Evolutionary conservation across 2,113 vertebrate genomes (phyloP).

Genomic region (Porphyrio hochstetteri): DNA sequence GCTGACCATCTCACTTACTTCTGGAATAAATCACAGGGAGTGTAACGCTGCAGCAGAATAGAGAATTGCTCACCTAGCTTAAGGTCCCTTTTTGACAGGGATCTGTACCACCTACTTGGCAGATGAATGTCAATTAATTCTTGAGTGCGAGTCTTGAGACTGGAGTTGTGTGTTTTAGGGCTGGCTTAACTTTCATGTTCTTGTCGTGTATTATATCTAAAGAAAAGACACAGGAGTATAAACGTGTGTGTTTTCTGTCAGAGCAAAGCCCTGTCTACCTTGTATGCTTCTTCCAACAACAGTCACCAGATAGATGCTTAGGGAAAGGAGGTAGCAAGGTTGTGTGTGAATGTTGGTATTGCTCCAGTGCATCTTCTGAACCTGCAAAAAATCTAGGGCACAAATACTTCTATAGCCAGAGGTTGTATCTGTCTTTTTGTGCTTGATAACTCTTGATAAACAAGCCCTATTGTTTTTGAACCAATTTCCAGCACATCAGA

Average conservation of each 20-base stretch:
- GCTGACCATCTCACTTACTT: neutral
- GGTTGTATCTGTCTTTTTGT: neutral
- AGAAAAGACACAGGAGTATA: neutral
- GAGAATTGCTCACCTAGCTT: neutral
- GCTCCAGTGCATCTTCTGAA: neutral
- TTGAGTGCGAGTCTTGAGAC: neutral
- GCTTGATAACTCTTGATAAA: neutral
- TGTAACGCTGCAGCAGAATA: neutral
- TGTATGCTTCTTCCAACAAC: neutral
- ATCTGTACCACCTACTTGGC: neutral
- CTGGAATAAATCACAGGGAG: neutral
- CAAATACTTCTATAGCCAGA: neutral
- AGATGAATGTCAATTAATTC: neutral
- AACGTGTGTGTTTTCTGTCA: neutral
- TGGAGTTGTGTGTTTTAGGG: neutral
- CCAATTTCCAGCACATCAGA: neutral
- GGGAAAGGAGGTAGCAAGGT: neutral
- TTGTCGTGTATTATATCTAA: neutral
- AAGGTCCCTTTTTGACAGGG: neutral
- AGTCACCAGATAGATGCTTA: neutral
- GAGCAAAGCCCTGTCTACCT: neutral
- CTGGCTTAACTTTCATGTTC: neutral
- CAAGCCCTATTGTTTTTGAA: neutral
- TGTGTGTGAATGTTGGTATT: neutral
- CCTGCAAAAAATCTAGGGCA: neutral